Evolutionary conservation across 1,140 invertebrate genomes (phyloP).

Genomic region (Ctenoplectra terminalis): DNA sequence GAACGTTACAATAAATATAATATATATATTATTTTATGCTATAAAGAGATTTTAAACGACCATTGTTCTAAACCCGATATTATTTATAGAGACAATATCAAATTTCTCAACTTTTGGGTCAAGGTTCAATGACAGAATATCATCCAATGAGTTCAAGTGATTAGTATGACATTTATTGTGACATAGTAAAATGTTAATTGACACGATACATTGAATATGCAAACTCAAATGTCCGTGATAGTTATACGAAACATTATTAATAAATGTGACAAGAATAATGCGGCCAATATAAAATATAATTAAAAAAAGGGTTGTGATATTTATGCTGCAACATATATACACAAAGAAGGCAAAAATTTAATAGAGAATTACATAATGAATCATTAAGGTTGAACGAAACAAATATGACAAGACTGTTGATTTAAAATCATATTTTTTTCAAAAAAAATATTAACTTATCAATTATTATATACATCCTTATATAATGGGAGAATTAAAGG

Average conservation of each 20-base stretch:
- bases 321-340: not conserved
- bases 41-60: not conserved
- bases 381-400: not conserved
- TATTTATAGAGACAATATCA: slow-evolving; percentile 57
- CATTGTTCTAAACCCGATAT: slow-evolving; percentile 6
- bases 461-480: slow-evolving; percentile 53
- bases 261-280: not conserved
- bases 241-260: not conserved
- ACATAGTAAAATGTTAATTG: slow-evolving; percentile 7
- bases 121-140: slow-evolving; percentile 50
- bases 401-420: slow-evolving; percentile 14
- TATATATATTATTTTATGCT: not conserved
- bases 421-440: not conserved
- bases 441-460: slow-evolving; percentile 1
- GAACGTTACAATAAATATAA: not conserved
- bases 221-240: not conserved
- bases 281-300: not conserved
- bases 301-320: not conserved
- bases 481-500: slow-evolving; percentile 61
- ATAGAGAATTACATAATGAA: slow-evolving; percentile 17
- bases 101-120: slow-evolving; percentile 59
- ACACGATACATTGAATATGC: not conserved
- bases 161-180: slow-evolving; percentile 34
- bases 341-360: not conserved
- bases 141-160: slow-evolving; percentile 42